Percentiles rank a stretch among this genome's conserved stretches.
Conservation (phyloP, 2,797 vertebrate genomes). For the Zalophus californianus region DNA sequence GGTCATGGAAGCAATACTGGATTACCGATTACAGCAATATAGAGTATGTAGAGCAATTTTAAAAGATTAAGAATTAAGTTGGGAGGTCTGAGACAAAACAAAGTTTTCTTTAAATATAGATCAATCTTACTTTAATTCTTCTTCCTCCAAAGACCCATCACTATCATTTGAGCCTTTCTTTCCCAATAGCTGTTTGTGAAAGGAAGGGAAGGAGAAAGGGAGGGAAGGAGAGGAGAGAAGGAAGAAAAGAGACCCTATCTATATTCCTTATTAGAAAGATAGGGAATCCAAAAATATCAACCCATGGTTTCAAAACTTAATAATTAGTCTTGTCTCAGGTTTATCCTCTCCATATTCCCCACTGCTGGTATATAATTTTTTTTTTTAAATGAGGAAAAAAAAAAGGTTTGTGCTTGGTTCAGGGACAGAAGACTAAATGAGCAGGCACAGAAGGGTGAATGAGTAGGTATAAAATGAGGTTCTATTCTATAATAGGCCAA, state of each 20-base stretch:
- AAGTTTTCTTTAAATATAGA: neutral
- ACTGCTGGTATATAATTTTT: neutral
- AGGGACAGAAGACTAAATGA: neutral
- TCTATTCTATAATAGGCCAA: neutral
- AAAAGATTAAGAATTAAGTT: conserved; percentile 35
- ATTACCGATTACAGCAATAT: neutral
- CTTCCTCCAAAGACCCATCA: conserved; percentile 2
- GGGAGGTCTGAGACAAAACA: conserved; percentile 50
- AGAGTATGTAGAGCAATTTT: neutral
- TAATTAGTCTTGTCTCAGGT: neutral
- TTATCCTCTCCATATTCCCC: neutral
- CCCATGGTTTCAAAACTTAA: neutral
- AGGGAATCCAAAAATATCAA: conserved; percentile 11
- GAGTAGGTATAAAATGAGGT: neutral
- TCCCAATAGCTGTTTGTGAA: neutral
- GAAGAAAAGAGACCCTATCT: neutral
- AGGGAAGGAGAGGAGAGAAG: neutral
- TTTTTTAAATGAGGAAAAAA: neutral
- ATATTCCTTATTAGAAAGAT: neutral
- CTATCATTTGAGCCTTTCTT: conserved; percentile 41
- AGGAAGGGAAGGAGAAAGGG: neutral
- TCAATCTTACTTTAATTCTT: conserved; percentile 49
- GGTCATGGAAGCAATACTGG: neutral
- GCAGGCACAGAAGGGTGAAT: neutral
- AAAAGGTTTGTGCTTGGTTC: neutral